Percentiles rank a stretch among this genome's conserved stretches.
Evolutionary conservation across 1,140 invertebrate genomes (phyloP).

Genomic region (Drosophila melanogaster): DNA sequence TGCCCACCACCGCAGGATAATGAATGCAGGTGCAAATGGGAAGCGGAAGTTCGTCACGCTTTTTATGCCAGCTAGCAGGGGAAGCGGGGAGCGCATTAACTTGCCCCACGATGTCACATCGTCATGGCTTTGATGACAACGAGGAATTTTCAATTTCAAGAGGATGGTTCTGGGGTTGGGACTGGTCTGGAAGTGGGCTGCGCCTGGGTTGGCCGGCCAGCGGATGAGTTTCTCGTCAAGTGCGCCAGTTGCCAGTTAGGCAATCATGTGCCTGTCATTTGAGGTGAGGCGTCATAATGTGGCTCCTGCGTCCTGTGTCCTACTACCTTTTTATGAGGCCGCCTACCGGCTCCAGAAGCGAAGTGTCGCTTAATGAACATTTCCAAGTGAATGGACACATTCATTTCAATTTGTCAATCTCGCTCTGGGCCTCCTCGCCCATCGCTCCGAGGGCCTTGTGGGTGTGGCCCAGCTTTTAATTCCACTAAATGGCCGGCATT

Average conservation of each 20-base stretch:
- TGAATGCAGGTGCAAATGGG: constrained; percentile 80
- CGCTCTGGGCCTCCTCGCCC: constrained; percentile 9
- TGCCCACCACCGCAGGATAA: constrained; percentile 66
- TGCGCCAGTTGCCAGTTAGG: constrained; percentile 56
- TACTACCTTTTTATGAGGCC: constrained; percentile 64
- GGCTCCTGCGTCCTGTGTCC: constrained; percentile 27
- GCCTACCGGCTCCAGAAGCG: constrained; percentile 5
- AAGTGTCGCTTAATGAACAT: constrained; percentile 67
- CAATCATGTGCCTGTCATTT: constrained; percentile 68
- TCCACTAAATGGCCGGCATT: constrained; percentile 68
- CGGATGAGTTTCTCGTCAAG: constrained; percentile 39
- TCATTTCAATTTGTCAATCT: constrained; percentile 83
- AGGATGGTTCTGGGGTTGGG: constrained; percentile 24
- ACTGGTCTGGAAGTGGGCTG: not conserved
- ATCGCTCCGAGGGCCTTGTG: constrained; percentile 15
- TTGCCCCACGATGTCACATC: constrained; percentile 36
- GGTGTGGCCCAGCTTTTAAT: constrained; percentile 63
- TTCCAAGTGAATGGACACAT: constrained; percentile 78
- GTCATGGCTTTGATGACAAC: constrained; percentile 63
- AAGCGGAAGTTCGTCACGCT: constrained; percentile 79
- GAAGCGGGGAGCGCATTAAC: constrained; percentile 30
- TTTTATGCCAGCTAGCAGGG: constrained; percentile 45
- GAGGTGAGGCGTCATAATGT: constrained; percentile 77
- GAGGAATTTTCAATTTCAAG: constrained; percentile 79
- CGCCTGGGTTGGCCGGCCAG: not conserved